These are phyloP conservation scores for Xyrichtys novacula DNA, from an alignment of 2,797 vertebrate genomes.

Conservation along the genomic window DNA sequence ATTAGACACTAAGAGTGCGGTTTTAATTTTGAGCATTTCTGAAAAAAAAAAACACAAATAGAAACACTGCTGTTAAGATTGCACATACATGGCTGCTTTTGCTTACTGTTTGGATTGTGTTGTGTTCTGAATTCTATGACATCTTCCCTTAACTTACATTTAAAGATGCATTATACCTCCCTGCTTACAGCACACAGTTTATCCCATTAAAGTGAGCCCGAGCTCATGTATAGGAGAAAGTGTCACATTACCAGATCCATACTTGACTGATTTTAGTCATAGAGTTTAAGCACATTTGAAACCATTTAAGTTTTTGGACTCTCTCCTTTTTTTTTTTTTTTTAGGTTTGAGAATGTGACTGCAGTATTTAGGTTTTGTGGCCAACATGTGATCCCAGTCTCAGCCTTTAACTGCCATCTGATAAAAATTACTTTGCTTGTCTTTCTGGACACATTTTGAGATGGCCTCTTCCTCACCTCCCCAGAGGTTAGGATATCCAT, in stretches of 20 bases:
- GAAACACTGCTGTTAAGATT: neutral
- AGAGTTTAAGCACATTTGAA: neutral
- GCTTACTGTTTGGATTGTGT: neutral
- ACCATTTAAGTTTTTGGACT: neutral
- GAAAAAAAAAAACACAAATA: too few relatives aligned
- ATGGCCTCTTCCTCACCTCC: slow-evolving; percentile 49
- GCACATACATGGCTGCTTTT: too few relatives aligned
- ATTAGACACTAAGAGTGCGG: too few relatives aligned
- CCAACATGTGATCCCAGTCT: slow-evolving; percentile 22
- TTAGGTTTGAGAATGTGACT: too few relatives aligned
- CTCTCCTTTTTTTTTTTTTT: slow-evolving; percentile 3
- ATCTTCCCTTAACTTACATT: neutral
- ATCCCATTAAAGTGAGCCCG: neutral
- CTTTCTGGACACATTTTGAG: slow-evolving; percentile 57
- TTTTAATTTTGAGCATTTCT: too few relatives aligned
- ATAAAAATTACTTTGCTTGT: slow-evolving; percentile 51
- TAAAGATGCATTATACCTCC: neutral
- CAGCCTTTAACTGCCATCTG: slow-evolving; percentile 26
- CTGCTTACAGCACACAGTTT: neutral
- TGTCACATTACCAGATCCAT: neutral
- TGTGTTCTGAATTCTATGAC: neutral
- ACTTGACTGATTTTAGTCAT: neutral
- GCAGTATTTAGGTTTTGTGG: slow-evolving; percentile 11
- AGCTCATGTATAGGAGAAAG: neutral
- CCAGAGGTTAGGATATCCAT: slow-evolving; percentile 73